Conservation (phyloP, 2,797 vertebrate genomes). For the Halcyon badia region DNA sequence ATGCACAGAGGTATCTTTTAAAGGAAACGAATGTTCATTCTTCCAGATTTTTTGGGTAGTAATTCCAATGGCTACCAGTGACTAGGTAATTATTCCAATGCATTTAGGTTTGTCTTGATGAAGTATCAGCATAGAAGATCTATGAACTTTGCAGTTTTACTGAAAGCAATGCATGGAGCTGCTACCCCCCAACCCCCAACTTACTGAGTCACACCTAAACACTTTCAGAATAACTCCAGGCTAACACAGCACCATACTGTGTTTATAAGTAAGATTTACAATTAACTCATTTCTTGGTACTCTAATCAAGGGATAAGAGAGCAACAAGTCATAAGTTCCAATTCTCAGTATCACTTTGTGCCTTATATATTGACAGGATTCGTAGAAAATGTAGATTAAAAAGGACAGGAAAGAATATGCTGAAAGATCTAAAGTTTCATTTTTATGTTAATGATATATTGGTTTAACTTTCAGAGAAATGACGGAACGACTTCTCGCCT, state of each 20-base stretch:
- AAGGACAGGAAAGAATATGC: background rate
- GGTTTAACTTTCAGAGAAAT: slow-evolving; percentile 46
- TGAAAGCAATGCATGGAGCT: background rate
- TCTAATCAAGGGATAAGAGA: background rate
- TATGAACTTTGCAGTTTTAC: background rate
- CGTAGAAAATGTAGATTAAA: background rate
- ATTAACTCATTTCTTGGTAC: background rate
- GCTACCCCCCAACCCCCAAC: background rate
- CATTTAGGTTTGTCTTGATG: background rate
- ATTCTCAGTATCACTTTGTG: background rate
- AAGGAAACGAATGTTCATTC: background rate
- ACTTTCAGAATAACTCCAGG: background rate
- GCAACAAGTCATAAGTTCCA: background rate
- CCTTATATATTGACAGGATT: background rate
- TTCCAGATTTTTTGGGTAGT: background rate
- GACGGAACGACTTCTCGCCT: background rate
- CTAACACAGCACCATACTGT: background rate
- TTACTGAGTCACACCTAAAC: background rate
- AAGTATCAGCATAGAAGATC: background rate
- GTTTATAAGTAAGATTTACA: background rate
- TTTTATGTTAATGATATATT: background rate
- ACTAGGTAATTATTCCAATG: background rate
- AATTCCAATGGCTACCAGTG: background rate
- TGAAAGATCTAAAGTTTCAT: background rate
- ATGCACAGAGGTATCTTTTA: background rate